phyloP scores from a whole-genome alignment of 92 coral and sea anemone species.

The Plumapathes pennacea region DNA sequence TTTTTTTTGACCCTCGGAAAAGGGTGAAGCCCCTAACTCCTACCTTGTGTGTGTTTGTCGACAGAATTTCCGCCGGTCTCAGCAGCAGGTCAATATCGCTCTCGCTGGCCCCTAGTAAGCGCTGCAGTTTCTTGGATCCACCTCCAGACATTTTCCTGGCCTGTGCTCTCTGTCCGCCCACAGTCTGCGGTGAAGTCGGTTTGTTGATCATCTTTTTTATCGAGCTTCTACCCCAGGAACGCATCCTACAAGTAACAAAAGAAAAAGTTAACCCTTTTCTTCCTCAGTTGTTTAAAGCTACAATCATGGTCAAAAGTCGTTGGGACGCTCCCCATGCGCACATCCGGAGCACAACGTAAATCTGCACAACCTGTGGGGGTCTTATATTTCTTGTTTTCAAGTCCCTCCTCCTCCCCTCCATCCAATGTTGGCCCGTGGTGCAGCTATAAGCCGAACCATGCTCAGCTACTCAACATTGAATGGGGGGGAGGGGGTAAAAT shows the following conservation, averaged over 20 bases:
- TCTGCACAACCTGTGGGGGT: no score
- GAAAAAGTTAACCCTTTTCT: no score
- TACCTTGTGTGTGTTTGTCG: constrained; percentile 70
- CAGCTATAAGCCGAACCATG: no score
- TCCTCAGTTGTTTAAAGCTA: no score
- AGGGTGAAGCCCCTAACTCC: constrained; percentile 3
- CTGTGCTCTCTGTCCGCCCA: constrained; percentile 53
- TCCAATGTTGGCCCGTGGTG: no score
- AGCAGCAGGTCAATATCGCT: constrained; percentile 90
- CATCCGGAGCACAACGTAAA: no score
- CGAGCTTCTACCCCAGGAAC: constrained; percentile 92
- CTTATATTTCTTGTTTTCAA: no score
- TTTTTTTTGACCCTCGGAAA: neutral
- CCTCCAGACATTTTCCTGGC: constrained; percentile 87
- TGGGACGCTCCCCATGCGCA: no score
- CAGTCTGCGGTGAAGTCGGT: constrained; percentile 60
- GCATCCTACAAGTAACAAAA: constrained; percentile 54
- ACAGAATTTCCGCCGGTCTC: constrained; percentile 83
- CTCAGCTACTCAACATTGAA: no score
- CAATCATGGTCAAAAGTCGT: no score
- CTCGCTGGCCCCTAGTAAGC: constrained; percentile 97
- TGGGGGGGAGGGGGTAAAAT: no score
- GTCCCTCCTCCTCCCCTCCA: no score
- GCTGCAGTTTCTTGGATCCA: constrained; percentile 93
- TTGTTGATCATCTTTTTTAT: constrained; percentile 79